phyloP scores from a whole-genome alignment of 2,797 vertebrate genomes.

The Arrhamphus sclerolepis region DNA sequence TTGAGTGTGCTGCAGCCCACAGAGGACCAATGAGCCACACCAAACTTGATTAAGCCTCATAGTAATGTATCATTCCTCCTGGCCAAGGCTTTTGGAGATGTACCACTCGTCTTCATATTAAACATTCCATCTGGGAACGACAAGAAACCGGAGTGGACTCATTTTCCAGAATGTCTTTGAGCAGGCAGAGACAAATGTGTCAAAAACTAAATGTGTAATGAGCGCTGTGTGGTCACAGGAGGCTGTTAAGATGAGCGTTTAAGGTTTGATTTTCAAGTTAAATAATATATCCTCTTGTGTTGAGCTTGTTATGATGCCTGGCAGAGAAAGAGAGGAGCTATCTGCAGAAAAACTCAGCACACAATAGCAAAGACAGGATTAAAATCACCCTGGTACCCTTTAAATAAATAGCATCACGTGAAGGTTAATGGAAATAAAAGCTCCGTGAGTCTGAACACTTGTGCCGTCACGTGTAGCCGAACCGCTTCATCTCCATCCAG shows the following conservation, averaged over 20 bases:
- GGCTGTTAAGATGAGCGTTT: constrained; percentile 15
- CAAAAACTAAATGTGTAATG: constrained; percentile 44
- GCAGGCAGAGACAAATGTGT: constrained; percentile 27
- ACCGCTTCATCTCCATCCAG: constrained; percentile 35
- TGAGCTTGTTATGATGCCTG: constrained; percentile 12
- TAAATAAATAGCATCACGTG: neutral
- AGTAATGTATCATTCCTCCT: constrained; percentile 66
- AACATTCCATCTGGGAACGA: constrained; percentile 30
- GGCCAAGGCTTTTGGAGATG: constrained; percentile 58
- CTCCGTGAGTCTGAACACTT: constrained; percentile 3
- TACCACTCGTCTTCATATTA: constrained; percentile 50
- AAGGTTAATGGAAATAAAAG: constrained; percentile 30
- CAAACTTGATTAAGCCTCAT: constrained; percentile 76
- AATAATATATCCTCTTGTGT: neutral
- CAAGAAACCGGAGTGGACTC: constrained; percentile 39
- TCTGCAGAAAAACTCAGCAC: too few species aligned
- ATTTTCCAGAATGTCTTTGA: constrained; percentile 52
- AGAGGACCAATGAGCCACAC: constrained; percentile 76
- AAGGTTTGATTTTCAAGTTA: constrained; percentile 36
- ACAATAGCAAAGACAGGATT: too few species aligned
- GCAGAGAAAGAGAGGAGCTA: constrained; percentile 1
- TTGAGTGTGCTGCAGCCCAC: constrained; percentile 60
- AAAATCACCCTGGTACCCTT: too few species aligned
- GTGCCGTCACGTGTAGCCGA: constrained; percentile 15
- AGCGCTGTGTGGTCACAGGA: constrained; percentile 22